A percentile compares a stretch with the other conserved stretches of the same genome.
phyloP scores from a whole-genome alignment of 2,113 vertebrate species.

The Eidolon helvum region DNA sequence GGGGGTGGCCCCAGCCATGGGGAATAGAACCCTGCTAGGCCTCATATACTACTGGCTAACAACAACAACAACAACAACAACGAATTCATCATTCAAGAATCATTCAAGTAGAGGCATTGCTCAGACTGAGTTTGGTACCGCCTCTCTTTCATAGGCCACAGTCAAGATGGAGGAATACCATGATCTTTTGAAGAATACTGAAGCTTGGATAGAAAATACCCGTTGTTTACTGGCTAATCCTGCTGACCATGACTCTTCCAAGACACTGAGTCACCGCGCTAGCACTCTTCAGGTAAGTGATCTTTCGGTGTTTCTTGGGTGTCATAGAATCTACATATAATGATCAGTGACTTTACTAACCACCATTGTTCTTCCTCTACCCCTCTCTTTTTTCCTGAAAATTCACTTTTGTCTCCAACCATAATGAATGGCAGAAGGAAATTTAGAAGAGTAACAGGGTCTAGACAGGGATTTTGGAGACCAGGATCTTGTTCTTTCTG shows the following conservation, averaged over 20 bases:
- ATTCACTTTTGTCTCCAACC: not conserved
- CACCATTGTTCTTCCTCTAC: rapidly evolving
- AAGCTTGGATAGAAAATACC: conserved; percentile 89
- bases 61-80: too few relatives aligned
- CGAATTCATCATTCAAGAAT: not conserved
- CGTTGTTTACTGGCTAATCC: conserved; percentile 85
- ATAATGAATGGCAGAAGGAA: not conserved
- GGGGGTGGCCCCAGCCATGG: not conserved
- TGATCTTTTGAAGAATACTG: conserved; percentile 88
- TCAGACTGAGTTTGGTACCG: not conserved
- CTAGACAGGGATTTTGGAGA: not conserved
- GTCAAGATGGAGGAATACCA: conserved; percentile 89
- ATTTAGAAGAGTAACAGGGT: not conserved
- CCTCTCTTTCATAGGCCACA: conserved; percentile 84
- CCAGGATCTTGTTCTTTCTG: not conserved
- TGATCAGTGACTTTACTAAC: not conserved
- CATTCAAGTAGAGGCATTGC: not conserved
- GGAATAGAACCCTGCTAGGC: not conserved
- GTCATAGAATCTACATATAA: not conserved
- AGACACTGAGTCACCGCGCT: conserved; percentile 85
- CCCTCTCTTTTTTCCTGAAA: not conserved
- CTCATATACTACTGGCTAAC: not conserved
- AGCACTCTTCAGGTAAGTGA: conserved; percentile 87
- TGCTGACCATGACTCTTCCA: conserved; percentile 86
- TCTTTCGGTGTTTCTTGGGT: not conserved